Conservation (phyloP, 2,888 invertebrate genomes). For the Peribatodes rhomboidaria region DNA sequence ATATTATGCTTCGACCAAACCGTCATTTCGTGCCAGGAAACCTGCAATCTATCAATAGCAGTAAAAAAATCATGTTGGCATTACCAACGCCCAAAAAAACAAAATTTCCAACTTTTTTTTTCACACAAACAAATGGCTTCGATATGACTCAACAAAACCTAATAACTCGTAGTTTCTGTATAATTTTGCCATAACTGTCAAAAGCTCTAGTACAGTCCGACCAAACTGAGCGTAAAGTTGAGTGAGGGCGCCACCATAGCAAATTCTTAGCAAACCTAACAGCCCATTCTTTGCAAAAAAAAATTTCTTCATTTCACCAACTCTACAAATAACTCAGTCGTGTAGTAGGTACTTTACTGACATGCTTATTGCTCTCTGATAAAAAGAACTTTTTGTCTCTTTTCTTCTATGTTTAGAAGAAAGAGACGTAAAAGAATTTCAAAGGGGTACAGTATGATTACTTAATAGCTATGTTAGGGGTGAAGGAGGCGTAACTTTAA, state of each 20-base stretch:
- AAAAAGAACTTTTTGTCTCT: slow-evolving; percentile 46
- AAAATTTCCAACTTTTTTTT: background rate
- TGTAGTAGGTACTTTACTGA: slow-evolving; percentile 55
- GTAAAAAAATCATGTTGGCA: too few relatives aligned
- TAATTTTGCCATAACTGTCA: slow-evolving; percentile 76
- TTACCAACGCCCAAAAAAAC: background rate
- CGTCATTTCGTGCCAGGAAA: too few relatives aligned
- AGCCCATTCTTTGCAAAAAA: background rate
- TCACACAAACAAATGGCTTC: background rate
- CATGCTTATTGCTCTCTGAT: slow-evolving; percentile 61
- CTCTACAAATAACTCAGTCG: background rate
- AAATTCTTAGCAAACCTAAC: background rate
- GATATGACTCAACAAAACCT: slow-evolving; percentile 14
- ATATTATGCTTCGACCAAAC: too few relatives aligned
- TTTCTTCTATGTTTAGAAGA: slow-evolving; percentile 45
- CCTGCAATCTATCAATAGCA: too few relatives aligned
- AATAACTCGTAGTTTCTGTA: slow-evolving; percentile 53
- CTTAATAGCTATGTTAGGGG: slow-evolving; percentile 69
- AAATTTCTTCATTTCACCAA: background rate
- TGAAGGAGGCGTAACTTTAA: slow-evolving; percentile 75
- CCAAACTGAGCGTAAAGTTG: background rate
- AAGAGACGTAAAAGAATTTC: slow-evolving; percentile 30
- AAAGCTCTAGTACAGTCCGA: slow-evolving; percentile 46
- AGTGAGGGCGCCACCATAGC: background rate
- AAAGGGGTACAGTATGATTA: slow-evolving; percentile 52